A percentile compares a stretch with the other conserved stretches of the same genome.
phyloP scores from a whole-genome alignment of 2,797 vertebrate species.

The Gambusia yucatana region DNA sequence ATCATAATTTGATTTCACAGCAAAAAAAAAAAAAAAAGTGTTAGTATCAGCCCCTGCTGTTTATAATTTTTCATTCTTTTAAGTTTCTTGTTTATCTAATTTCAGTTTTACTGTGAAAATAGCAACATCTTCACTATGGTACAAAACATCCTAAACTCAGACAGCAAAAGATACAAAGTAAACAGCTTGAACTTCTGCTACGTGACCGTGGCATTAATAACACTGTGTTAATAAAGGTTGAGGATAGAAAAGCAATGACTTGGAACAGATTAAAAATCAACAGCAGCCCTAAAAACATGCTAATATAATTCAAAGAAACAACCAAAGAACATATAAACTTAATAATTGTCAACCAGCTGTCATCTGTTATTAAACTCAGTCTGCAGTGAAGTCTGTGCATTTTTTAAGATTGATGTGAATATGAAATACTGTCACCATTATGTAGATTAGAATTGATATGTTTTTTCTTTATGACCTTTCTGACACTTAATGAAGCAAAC shows the following conservation, averaged over 20 bases:
- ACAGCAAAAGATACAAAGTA: conserved; percentile 17
- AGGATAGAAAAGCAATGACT: conserved; percentile 48
- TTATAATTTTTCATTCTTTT: conserved; percentile 2
- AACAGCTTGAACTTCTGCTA: conserved; percentile 14
- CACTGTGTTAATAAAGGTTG: conserved; percentile 29
- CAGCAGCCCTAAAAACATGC: conserved; percentile 41
- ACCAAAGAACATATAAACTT: conserved; percentile 37
- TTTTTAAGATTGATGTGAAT: not conserved
- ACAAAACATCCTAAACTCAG: not conserved
- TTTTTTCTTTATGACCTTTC: not conserved
- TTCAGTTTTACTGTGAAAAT: conserved; percentile 8
- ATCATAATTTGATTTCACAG: conserved; percentile 37
- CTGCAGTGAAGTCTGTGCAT: not conserved
- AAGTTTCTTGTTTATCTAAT: conserved; percentile 6
- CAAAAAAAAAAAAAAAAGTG: conserved; percentile 1
- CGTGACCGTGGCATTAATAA: conserved; percentile 37
- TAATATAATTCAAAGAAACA: conserved; percentile 54
- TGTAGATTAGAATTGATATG: not conserved
- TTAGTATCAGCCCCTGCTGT: conserved; percentile 32
- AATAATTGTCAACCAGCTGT: conserved; percentile 52
- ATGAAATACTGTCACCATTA: not conserved
- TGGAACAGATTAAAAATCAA: conserved; percentile 54
- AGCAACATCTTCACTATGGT: not conserved
- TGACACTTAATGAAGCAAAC: not conserved
- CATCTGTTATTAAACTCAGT: conserved; percentile 29